Conservation (phyloP, 2,113 vertebrate species). For the Pogona vitticeps region DNA sequence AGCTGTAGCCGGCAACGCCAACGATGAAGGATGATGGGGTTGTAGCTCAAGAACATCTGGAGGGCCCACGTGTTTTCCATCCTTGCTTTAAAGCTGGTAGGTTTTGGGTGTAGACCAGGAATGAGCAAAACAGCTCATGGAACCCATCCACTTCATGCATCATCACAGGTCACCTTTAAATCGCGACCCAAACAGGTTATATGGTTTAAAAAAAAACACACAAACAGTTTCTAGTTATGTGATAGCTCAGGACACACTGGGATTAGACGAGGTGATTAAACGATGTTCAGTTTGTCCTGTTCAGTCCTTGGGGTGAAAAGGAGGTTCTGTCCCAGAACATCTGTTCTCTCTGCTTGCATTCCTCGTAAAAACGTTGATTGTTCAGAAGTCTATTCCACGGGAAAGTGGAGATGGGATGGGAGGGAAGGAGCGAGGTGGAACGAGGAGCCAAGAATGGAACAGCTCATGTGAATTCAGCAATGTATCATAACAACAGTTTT, state of each 20-base stretch:
- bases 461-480: neutral
- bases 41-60: no score
- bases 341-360: neutral
- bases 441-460: neutral
- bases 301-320: neutral
- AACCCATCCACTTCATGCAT: neutral
- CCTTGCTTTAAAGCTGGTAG: no score
- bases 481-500: neutral
- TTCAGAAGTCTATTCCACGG: neutral
- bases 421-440: neutral
- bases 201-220: neutral
- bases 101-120: neutral
- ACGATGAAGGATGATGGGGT: no score
- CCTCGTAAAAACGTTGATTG: constrained; percentile 5
- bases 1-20: no score
- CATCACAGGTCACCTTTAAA: neutral
- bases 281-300: neutral
- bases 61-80: no score
- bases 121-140: neutral
- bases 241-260: neutral
- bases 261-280: neutral
- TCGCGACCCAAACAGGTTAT: neutral
- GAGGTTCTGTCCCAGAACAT: constrained; percentile 25
- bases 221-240: neutral
- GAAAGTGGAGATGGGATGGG: neutral